Evolutionary conservation across 2,888 invertebrate genomes (phyloP), one percentile per base, ranked within the genome.

Genomic region (Drosophila phalerata): DNA sequence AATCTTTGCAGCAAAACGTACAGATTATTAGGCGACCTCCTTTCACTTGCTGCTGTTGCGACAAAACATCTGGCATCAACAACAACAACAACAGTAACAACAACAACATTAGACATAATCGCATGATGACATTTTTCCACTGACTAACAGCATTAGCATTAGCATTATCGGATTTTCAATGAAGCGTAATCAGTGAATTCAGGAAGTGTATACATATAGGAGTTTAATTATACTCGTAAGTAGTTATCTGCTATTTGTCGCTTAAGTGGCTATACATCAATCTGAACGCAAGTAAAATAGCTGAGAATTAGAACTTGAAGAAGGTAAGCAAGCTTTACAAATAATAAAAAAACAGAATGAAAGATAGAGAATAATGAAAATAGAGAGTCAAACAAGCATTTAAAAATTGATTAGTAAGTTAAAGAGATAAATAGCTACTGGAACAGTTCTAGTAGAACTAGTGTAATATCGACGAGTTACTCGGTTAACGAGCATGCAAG

Each of bases 1-100:
- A 88, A 88, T 88, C 88, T 88, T 82, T 81, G 78, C 81, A 83
- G 79, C 81, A 82, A 81, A 88, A 78, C 73, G 88, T 76, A 83
- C 83, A 88, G 83, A 86, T 86, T 86, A 86, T 86, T 88, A 86
- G 88, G 73, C 79, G 76, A 68, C 76, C 74, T 62, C 40, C 62
- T 52, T 57, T 34, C 61, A 22, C 48, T 55, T 52, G 38, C 67
- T 55, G 53, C 49, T 49, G 32, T 11, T 37, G 62, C 87, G 85
- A 74, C 85, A 86, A 86, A 83, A 83, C 82, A 83, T 83, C 82
- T 83, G 82, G 82, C 63, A 68, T 10, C 75, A 43, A 69, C 63
- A 43, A 2, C 42, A 63, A 13, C 58, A 72, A 25, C 5, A 65
- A 11, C 51, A 34, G 10, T 58, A 43, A 2, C 42, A 63, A 10